Evolutionary conservation across 2,113 vertebrate genomes (phyloP), one percentile per base, ranked within the genome.

Genomic region (Anser brachyrhynchus): DNA sequence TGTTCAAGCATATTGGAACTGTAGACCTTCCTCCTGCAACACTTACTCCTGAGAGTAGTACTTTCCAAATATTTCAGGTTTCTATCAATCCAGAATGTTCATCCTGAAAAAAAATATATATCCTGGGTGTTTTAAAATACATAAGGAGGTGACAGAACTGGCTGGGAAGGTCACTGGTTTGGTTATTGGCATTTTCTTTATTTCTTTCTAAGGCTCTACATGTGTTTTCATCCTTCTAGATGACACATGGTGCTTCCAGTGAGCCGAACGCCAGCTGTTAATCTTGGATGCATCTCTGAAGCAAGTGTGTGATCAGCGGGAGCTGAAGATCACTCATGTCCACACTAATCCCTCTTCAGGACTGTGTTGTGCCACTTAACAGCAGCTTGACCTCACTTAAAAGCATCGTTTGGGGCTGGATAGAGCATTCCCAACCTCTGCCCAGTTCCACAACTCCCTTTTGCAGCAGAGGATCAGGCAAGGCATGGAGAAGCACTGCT

Each of bases 51-150:
- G 26, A 78, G 35, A 73, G 14, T 3, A 73, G 35, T 80, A 58
- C 29, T 87, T 95, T 54, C 51, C 77, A 93, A 71, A 51, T 62
- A 94, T 54, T 90, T 84, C 69, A 81, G 41, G 28, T 59, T 86
- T 92, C 18, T 80, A 74, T 52, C 29, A 62, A 51, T 85, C 23
- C n/a, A 84, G 51, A 92, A 92, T 54, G 21, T 85, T 86, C 16
- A 49, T 92, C 21, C 55, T 70, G 74, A 87, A 87, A 72, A 61
- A 87, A 67, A 57, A 92, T n/a, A n/a, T n/a, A 6, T 66, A 59
- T 51, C 12, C 31, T 31, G 41, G 12, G 2, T 88, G 57, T 72
- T 90, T 93, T 90, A 58, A 22, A 77, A 83, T 26, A 54, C 18
- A 43, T 65, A 44, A 85, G 23, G 35, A 86, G 33, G 62, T 49